Conservation (phyloP, 1,140 invertebrate genomes). For the Glomeris maerens region DNA sequence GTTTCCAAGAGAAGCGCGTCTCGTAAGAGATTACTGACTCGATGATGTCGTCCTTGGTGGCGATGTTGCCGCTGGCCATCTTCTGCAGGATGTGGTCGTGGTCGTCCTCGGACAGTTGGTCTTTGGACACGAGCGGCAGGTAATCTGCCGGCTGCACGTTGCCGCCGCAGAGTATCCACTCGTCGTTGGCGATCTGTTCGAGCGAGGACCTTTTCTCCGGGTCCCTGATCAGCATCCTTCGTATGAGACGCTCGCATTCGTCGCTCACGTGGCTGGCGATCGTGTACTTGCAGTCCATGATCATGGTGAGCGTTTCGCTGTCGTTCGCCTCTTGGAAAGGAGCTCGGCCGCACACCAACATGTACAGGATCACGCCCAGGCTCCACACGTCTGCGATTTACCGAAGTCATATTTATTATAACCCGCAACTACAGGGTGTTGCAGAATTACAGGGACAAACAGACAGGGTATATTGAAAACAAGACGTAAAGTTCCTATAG, state of each 20-base stretch:
- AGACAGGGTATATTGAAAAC: too few relatives aligned
- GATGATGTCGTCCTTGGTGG: conserved; percentile 80
- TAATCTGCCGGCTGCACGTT: conserved; percentile 37
- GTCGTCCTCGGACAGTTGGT: conserved; percentile 80
- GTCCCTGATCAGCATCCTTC: conserved; percentile 79
- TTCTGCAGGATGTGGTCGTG: conserved; percentile 82
- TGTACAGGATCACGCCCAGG: conserved; percentile 93
- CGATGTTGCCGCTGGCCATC: conserved; percentile 91
- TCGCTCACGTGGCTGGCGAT: conserved; percentile 78
- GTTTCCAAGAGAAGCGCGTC: not conserved
- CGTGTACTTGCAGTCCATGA: conserved; percentile 98
- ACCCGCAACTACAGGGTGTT: too few relatives aligned
- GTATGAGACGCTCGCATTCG: conserved; percentile 75
- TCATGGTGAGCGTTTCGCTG: conserved; percentile 97
- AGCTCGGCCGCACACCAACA: conserved; percentile 91
- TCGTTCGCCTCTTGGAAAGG: conserved; percentile 99
- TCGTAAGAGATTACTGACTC: conserved; percentile 51
- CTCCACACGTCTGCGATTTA: conserved; percentile 81
- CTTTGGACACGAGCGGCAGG: conserved; percentile 61
- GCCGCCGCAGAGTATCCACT: conserved; percentile 47
- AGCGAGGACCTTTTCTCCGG: conserved; percentile 78
- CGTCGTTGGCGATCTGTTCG: conserved; percentile 72
- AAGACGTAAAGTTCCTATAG: too few relatives aligned
- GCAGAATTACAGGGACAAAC: too few relatives aligned
- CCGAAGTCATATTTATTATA: too few relatives aligned